These are phyloP conservation scores for Gymnopithys bicolor DNA, from an alignment of 2,797 vertebrate species.

Conservation along the genomic window DNA sequence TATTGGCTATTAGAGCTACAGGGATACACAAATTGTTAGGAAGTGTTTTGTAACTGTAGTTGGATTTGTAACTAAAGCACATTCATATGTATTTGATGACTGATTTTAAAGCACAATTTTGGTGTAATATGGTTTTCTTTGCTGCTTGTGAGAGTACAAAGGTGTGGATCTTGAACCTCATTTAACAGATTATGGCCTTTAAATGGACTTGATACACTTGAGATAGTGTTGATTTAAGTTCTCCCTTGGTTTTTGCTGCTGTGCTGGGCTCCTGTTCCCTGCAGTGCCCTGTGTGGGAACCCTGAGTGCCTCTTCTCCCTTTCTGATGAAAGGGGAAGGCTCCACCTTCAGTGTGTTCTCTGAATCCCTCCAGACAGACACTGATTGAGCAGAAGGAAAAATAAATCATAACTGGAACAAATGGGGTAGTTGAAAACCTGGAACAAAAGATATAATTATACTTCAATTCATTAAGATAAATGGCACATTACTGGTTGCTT, in stretches of 20 bases:
- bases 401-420: background rate
- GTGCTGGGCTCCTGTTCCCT: background rate
- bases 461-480: background rate
- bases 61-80: background rate
- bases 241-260: background rate
- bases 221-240: background rate
- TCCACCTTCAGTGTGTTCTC: background rate
- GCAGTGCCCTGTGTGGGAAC: background rate
- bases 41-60: background rate
- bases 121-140: background rate
- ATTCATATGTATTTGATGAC: background rate
- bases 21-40: background rate
- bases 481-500: fast-evolving
- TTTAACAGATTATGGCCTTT: background rate
- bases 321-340: background rate
- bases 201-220: background rate
- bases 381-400: background rate
- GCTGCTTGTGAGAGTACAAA: background rate
- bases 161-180: background rate
- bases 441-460: background rate
- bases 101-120: background rate
- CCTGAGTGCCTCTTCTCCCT: background rate
- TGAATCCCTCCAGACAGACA: background rate
- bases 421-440: background rate
- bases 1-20: fast-evolving